Conservation (phyloP, 2,797 vertebrate genomes). For the Anas acuta region DNA sequence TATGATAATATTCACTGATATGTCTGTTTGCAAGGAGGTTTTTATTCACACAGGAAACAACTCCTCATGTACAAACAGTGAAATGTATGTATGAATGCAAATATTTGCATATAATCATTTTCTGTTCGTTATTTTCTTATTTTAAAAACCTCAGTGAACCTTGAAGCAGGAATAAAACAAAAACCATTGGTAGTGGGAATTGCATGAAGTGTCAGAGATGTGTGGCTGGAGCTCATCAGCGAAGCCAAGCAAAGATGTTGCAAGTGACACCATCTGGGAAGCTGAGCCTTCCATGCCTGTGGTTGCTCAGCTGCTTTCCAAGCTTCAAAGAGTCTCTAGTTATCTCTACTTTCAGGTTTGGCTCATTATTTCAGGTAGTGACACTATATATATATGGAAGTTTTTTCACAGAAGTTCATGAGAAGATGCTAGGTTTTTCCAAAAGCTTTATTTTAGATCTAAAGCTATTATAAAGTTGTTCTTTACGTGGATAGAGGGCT, state of each 20-base stretch:
- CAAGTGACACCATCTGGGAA: background rate
- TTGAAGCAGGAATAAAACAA: background rate
- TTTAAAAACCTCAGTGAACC: background rate
- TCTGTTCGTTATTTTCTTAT: background rate
- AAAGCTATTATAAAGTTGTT: background rate
- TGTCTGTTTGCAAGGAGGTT: background rate
- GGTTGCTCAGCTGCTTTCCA: background rate
- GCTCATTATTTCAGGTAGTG: background rate
- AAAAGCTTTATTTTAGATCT: background rate
- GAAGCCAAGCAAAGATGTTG: background rate
- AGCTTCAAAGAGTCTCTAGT: background rate
- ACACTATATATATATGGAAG: background rate
- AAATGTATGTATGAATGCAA: background rate
- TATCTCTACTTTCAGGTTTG: background rate
- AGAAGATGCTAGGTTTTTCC: background rate
- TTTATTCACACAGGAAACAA: conserved; percentile 7
- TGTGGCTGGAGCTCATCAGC: background rate
- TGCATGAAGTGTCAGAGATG: background rate
- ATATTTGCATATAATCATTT: background rate
- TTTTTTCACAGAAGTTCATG: background rate
- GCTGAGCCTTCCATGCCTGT: background rate
- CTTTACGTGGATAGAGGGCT: background rate
- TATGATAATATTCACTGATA: background rate
- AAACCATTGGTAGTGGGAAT: background rate
- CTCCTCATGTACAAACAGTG: background rate